phyloP scores from a whole-genome alignment of 2,797 vertebrate genomes.

The Cossypha polioptera region DNA sequence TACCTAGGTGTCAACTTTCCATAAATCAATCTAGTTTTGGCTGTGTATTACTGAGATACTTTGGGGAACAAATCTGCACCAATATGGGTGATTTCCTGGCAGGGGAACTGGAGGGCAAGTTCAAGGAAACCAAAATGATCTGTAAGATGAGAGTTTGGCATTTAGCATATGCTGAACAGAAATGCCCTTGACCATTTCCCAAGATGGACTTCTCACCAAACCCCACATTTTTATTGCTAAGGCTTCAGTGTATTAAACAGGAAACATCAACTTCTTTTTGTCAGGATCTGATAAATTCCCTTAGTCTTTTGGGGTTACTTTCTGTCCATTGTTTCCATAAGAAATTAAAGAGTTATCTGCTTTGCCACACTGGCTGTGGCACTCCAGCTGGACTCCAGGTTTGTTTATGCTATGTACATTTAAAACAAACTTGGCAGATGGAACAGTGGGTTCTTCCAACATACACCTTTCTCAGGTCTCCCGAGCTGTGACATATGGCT shows the following conservation, averaged over 20 bases:
- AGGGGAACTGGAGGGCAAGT: background rate
- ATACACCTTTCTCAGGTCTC: background rate
- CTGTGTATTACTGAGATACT: background rate
- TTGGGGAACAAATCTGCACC: background rate
- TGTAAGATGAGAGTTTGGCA: background rate
- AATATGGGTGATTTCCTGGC: background rate
- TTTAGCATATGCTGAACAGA: background rate
- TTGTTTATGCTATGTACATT: background rate
- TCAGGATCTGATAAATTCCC: background rate
- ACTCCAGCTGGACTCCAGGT: background rate
- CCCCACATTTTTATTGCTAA: rapidly evolving
- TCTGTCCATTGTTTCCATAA: background rate
- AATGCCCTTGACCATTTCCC: background rate
- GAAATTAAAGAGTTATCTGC: background rate
- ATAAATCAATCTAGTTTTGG: background rate
- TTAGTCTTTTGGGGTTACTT: background rate
- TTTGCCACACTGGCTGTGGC: background rate
- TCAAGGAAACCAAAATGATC: background rate
- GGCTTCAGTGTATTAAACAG: background rate
- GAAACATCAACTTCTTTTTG: background rate
- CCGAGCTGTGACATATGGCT: background rate
- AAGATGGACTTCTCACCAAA: background rate
- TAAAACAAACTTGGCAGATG: constrained; percentile 18
- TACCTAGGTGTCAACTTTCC: background rate
- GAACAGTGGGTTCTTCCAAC: background rate